Percentiles rank a stretch among this genome's conserved stretches.
These are phyloP conservation scores for Manduca sexta DNA, from an alignment of 1,140 invertebrate species.

Conservation along the genomic window DNA sequence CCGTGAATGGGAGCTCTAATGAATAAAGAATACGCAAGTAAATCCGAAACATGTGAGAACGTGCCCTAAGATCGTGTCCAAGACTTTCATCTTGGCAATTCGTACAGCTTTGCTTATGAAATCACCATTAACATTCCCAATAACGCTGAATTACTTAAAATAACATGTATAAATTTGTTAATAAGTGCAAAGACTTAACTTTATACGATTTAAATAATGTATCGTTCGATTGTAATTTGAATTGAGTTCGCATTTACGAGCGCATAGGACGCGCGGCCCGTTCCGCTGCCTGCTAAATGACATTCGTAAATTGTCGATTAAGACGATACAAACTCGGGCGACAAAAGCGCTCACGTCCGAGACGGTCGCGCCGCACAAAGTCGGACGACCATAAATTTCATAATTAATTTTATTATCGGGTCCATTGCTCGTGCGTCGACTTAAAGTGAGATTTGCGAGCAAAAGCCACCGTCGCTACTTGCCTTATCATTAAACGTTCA, in stretches of 20 bases:
- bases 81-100: no score
- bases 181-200: not conserved
- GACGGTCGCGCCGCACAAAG: slow-evolving; percentile 9
- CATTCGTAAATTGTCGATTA: slow-evolving; percentile 41
- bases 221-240: slow-evolving; percentile 24
- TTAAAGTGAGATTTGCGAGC: slow-evolving; percentile 51
- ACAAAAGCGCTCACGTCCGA: slow-evolving; percentile 37
- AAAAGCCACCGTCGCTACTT: slow-evolving; percentile 42
- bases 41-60: no score
- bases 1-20: no score
- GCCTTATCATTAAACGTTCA: slow-evolving; percentile 59
- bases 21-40: no score
- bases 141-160: not conserved
- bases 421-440: slow-evolving; percentile 45
- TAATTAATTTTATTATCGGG: slow-evolving; percentile 59
- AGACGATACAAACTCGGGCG: slow-evolving; percentile 39
- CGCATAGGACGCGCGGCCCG: slow-evolving; percentile 14
- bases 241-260: slow-evolving; percentile 23
- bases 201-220: slow-evolving; percentile 13
- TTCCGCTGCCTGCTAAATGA: slow-evolving; percentile 19
- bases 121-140: no score
- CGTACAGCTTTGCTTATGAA: no score
- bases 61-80: no score
- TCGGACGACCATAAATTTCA: slow-evolving; percentile 42
- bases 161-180: not conserved